Evolutionary conservation across 2,797 vertebrate genomes (phyloP).

Genomic region (Cossypha polioptera): DNA sequence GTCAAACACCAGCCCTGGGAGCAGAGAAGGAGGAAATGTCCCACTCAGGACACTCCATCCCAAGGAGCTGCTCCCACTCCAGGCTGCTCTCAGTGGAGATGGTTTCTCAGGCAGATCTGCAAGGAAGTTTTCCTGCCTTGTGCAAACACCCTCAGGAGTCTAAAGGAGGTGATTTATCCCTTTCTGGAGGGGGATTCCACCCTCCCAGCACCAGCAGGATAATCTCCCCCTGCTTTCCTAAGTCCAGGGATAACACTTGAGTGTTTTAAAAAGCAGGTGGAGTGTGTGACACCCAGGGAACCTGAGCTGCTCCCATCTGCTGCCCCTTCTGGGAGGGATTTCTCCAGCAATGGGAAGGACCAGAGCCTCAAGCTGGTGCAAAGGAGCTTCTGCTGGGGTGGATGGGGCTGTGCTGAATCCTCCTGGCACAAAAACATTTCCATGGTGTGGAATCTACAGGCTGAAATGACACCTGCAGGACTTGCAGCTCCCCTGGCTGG

Average conservation of each 20-base stretch:
- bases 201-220: neutral
- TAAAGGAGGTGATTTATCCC: neutral
- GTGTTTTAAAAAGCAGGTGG: neutral
- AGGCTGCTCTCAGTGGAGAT: neutral
- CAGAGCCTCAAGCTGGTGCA: neutral
- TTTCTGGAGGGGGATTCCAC: neutral
- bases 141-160: neutral
- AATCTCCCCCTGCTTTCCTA: neutral
- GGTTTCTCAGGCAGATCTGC: neutral
- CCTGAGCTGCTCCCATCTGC: constrained; percentile 47
- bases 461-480: neutral
- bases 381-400: neutral
- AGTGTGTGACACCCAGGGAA: neutral
- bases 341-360: neutral
- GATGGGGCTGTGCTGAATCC: neutral
- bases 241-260: neutral
- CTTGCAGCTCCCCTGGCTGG: neutral
- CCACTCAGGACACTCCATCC: neutral
- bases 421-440: neutral
- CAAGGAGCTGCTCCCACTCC: neutral
- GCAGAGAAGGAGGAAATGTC: neutral
- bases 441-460: neutral
- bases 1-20: neutral
- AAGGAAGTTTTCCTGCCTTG: neutral
- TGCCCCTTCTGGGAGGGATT: neutral